These are phyloP conservation scores for Slavum lentiscoides DNA, from an alignment of 2,888 invertebrate species.

Conservation along the genomic window DNA sequence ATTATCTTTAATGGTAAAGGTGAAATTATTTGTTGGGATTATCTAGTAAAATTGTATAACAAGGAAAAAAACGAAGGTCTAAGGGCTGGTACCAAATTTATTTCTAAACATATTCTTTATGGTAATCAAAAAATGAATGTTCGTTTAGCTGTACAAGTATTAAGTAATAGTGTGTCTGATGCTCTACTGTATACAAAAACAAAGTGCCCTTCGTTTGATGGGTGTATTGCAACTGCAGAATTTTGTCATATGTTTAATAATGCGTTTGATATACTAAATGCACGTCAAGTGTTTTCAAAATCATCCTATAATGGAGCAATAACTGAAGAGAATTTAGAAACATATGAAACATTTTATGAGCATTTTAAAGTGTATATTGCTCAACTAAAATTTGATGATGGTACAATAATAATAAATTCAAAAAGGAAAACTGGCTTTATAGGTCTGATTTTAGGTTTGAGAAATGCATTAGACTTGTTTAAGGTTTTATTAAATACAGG, in stretches of 20 bases:
- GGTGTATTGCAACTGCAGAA: not conserved
- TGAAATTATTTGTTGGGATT: conserved; percentile 47
- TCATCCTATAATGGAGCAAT: conserved; percentile 12
- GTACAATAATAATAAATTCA: conserved; percentile 7
- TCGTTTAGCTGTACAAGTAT: conserved; percentile 7
- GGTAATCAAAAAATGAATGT: conserved; percentile 59
- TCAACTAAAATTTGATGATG: conserved; percentile 14
- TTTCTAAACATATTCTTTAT: conserved; percentile 57
- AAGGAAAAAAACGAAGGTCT: conserved; percentile 10
- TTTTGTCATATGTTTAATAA: conserved; percentile 11
- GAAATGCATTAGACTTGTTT: conserved; percentile 16
- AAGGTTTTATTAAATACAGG: not conserved
- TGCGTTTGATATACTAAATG: conserved; percentile 7
- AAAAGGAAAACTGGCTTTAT: conserved; percentile 16
- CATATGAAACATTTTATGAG: conserved; percentile 11
- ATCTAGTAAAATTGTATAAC: conserved; percentile 41
- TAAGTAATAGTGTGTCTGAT: conserved; percentile 14
- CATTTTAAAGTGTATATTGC: not conserved
- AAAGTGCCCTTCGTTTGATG: not conserved
- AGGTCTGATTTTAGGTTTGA: conserved; percentile 1
- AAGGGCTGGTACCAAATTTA: conserved; percentile 4
- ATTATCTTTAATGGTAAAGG: conserved; percentile 12
- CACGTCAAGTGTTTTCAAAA: conserved; percentile 2
- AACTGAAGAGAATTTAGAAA: conserved; percentile 2
- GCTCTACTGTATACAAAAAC: conserved; percentile 2